Evolutionary conservation across 1,140 invertebrate genomes (phyloP), one percentile per base, ranked within the genome.

Genomic region (Sycophaga agraensis): DNA sequence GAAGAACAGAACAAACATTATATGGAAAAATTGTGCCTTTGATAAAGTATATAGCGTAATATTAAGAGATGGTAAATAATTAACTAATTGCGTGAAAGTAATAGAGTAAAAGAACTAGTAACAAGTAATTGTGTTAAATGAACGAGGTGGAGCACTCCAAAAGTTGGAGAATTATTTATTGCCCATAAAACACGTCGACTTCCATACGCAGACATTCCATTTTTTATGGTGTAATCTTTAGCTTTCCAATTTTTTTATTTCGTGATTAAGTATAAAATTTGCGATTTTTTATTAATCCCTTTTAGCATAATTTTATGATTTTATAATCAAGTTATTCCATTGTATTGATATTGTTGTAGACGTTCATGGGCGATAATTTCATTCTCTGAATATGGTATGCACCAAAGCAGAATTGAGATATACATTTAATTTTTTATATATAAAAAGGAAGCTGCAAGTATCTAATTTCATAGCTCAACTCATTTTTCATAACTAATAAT

Each of bases 151-250:
- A 71, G 70, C 71, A 73, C 57, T 70, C 56, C 49, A 48, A n/a
- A 51, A 24, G 66, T 49, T 43, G 57, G 35, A 46, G 50, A 59
- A 62, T 57, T 26, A 59, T 50, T 59, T 59, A 45, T 45, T 59
- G 49, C 45, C 57, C 57, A 50, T 53, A 34, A 43, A 22, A 35
- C 11, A 43, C 34, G 48, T 59, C 45, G 37, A 35, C 45, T 8
- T 76, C 74, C 74, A 76, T 76, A 76, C 73, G 63, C 64, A 75
- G 49, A 76, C 74, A 76, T 76, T 76, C 74, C 74, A 76, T 73
- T 69, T 64, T 69, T 66, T 49, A 59, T 53, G 48, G 48, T 53
- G 50, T 64, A 60, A 65, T 65, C 48, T 40, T 59, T 61, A 16
- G n/a, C 28, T 24, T 48, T 26, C 22, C 24, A 6, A 14, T 46